phyloP scores from a whole-genome alignment of 2,797 vertebrate genomes.

The Tenualosa thibaudeaui region DNA sequence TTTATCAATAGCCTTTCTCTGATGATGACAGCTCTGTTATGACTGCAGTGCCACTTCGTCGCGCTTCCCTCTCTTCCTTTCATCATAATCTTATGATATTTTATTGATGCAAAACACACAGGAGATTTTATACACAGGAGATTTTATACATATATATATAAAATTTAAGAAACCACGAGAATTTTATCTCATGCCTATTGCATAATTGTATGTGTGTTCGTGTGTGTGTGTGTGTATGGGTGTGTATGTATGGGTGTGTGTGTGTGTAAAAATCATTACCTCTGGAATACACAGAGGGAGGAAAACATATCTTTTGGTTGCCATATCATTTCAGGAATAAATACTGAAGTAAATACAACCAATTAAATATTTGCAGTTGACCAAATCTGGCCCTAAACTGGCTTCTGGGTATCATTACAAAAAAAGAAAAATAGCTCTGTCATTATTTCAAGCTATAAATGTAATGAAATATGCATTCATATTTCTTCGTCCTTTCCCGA shows the following conservation, averaged over 20 bases:
- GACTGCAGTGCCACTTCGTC: neutral
- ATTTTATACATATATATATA: neutral
- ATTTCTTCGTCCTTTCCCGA: neutral
- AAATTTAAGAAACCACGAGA: neutral
- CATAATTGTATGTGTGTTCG: neutral
- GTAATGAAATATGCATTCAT: slow-evolving; percentile 21
- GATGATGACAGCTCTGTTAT: slow-evolving; percentile 40
- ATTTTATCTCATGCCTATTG: neutral
- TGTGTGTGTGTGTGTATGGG: neutral
- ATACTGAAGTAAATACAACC: no score
- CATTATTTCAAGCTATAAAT: slow-evolving; percentile 7
- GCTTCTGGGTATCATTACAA: slow-evolving; percentile 12
- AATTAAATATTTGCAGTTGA: neutral
- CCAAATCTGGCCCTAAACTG: neutral
- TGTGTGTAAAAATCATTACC: neutral
- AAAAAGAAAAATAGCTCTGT: neutral
- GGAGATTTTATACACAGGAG: neutral
- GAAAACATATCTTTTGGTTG: neutral
- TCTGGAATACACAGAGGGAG: neutral
- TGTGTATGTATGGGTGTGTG: neutral
- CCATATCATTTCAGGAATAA: neutral
- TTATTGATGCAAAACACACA: neutral
- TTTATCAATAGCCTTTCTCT: slow-evolving; percentile 51
- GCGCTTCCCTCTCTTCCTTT: neutral
- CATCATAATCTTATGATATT: neutral